Percentiles rank a stretch among this genome's conserved stretches.
phyloP scores from a whole-genome alignment of 30 jellyfish, hydroid and myxozoan genomes.

The Aurelia coerulea region DNA sequence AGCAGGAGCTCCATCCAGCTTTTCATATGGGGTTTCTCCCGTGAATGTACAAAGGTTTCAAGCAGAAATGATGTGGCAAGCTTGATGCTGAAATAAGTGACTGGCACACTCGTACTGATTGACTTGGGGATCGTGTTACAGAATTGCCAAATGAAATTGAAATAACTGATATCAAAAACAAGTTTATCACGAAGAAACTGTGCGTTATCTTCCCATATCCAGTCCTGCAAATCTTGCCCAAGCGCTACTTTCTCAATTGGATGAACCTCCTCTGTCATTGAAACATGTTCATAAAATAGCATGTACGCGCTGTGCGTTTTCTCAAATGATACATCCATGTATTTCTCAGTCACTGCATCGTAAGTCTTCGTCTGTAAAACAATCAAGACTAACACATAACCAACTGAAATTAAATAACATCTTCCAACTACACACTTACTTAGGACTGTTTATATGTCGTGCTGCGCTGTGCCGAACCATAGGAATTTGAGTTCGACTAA shows the following conservation, averaged over 20 bases:
- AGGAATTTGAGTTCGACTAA: too few species aligned
- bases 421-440: too few species aligned
- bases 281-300: conserved; percentile 90
- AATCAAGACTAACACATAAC: not conserved
- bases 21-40: conserved; percentile 95
- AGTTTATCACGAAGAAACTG: conserved; percentile 92
- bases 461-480: too few species aligned
- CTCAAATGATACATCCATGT: conserved; percentile 96
- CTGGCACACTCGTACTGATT: conserved; percentile 44
- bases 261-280: conserved; percentile 62
- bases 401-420: too few species aligned
- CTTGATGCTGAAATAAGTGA: conserved; percentile 73
- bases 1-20: conserved; percentile 91
- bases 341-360: conserved; percentile 96
- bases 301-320: conserved; percentile 97
- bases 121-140: conserved; percentile 86
- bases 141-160: conserved; percentile 94
- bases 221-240: conserved; percentile 73
- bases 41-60: conserved; percentile 90
- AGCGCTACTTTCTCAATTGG: conserved; percentile 55
- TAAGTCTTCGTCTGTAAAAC: conserved; percentile 84
- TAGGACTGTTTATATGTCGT: too few species aligned
- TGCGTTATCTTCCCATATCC: conserved; percentile 88
- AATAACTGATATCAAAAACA: conserved; percentile 79
- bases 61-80: conserved; percentile 82